Conservation (phyloP, 2,797 vertebrate genomes). For the Sebastolobus altivelis region DNA sequence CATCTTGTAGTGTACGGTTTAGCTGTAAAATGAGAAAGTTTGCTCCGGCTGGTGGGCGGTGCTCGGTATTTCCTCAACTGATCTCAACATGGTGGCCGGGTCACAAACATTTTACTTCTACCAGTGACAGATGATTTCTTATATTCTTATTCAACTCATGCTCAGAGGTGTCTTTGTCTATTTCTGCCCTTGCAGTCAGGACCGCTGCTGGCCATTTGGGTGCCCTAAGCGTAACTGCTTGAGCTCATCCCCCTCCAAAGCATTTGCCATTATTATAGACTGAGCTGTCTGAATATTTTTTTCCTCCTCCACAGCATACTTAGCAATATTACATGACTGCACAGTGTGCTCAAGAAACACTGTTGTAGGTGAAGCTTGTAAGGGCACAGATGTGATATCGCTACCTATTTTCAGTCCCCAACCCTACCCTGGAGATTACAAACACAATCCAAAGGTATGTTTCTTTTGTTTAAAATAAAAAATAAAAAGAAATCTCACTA, state of each 20-base stretch:
- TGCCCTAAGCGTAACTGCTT: too few relatives aligned
- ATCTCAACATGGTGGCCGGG: too few relatives aligned
- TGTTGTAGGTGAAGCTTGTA: background rate
- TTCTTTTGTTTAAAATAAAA: background rate
- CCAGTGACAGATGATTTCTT: background rate
- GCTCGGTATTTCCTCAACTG: background rate
- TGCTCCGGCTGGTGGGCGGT: too few relatives aligned
- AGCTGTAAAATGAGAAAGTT: too few relatives aligned
- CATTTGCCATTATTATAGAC: background rate
- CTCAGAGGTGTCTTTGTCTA: too few relatives aligned
- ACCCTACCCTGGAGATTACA: background rate
- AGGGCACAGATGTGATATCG: background rate
- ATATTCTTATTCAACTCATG: background rate
- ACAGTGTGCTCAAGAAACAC: background rate
- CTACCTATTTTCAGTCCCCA: background rate
- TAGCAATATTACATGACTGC: background rate
- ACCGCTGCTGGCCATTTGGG: too few relatives aligned
- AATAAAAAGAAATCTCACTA: background rate
- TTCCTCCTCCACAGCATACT: background rate
- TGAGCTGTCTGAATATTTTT: background rate
- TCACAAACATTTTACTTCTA: too few relatives aligned
- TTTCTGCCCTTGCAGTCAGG: too few relatives aligned
- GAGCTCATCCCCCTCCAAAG: too few relatives aligned
- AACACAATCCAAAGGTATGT: background rate
- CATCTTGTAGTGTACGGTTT: too few relatives aligned